phyloP scores from a whole-genome alignment of 2,797 vertebrate species.

The Myoxocephalus aenaeus region DNA sequence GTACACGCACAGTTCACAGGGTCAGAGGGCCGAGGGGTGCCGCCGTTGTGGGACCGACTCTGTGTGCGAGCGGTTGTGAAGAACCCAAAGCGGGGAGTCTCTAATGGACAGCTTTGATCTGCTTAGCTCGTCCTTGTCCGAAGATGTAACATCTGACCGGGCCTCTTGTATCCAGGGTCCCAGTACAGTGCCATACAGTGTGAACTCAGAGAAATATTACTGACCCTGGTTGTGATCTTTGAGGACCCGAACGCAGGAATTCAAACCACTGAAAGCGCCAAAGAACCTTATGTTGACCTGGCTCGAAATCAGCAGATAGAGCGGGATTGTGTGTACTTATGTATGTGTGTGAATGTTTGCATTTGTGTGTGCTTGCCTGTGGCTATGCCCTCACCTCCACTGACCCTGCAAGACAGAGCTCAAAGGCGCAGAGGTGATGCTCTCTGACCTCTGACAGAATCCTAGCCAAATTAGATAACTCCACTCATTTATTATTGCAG shows the following conservation, averaged over 20 bases:
- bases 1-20: conserved; percentile 81
- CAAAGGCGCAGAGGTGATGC: conserved; percentile 69
- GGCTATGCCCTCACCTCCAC: conserved; percentile 72
- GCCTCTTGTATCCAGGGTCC: not conserved
- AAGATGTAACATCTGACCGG: conserved; percentile 36
- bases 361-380: conserved; percentile 55
- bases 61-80: conserved; percentile 54
- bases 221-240: conserved; percentile 44
- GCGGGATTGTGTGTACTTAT: conserved; percentile 40
- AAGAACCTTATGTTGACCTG: conserved; percentile 59
- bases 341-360: conserved; percentile 56
- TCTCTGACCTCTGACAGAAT: conserved; percentile 69
- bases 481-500: conserved; percentile 68
- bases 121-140: conserved; percentile 29
- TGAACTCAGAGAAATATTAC: conserved; percentile 41
- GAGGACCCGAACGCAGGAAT: conserved; percentile 33
- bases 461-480: conserved; percentile 72
- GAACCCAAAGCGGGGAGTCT: conserved; percentile 34
- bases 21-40: conserved; percentile 69
- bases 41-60: conserved; percentile 15
- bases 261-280: conserved; percentile 36
- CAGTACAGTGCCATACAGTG: conserved; percentile 42
- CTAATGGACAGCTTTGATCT: conserved; percentile 65
- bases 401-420: conserved; percentile 67
- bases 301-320: conserved; percentile 53